Evolutionary conservation across 2,113 vertebrate species (phyloP).

Genomic region (Coracopsis vasa): DNA sequence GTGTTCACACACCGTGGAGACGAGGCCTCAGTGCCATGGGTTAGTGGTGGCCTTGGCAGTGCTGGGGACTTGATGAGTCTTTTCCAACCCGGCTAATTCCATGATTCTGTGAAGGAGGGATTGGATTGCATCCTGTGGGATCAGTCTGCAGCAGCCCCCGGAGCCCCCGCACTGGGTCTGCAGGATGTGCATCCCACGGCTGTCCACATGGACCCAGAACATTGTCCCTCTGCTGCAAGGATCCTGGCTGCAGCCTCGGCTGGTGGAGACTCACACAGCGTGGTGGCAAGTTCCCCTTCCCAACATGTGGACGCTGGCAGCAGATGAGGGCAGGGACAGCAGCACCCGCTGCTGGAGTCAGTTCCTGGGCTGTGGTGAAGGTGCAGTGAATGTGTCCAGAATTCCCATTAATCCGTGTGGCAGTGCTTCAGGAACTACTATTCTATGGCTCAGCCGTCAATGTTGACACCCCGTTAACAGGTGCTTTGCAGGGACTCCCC

Average conservation of each 20-base stretch:
- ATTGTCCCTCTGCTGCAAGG: not conserved
- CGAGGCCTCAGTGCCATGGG: not conserved
- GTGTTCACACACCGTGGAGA: not conserved
- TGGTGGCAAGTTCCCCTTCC: not conserved
- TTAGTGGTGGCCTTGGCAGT: not conserved
- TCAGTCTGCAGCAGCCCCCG: rapidly evolving
- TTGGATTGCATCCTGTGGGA: not conserved
- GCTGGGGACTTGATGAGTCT: not conserved
- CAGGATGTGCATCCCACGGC: rapidly evolving
- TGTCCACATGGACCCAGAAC: not conserved
- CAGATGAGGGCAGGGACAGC: not conserved
- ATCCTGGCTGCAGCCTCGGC: not conserved
- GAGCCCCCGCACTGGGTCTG: not conserved
- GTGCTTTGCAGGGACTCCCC: not conserved
- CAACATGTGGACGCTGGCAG: not conserved
- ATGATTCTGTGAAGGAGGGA: not conserved
- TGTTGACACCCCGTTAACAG: not conserved
- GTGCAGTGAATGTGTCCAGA: not conserved
- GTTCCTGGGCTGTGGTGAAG: slow-evolving; percentile 3
- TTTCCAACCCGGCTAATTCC: not conserved
- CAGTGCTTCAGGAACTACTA: not conserved
- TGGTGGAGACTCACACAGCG: rapidly evolving
- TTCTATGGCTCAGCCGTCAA: slow-evolving; percentile 37
- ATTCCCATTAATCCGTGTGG: not conserved
- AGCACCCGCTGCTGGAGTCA: not conserved